phyloP scores from a whole-genome alignment of 2,888 invertebrate genomes.

The Julus scanicus region DNA sequence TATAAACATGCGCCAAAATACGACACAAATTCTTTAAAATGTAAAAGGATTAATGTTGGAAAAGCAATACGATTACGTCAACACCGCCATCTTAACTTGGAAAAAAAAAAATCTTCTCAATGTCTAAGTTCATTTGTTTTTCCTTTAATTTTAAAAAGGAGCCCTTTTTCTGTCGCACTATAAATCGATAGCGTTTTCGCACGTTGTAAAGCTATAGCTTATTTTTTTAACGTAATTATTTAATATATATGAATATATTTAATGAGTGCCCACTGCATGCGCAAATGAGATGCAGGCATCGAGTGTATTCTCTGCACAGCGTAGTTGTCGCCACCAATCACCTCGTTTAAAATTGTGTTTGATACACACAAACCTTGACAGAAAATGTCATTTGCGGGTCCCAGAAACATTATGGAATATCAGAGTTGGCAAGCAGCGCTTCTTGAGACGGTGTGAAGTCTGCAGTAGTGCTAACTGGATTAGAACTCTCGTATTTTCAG shows the following conservation, averaged over 20 bases:
- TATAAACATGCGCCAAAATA: neutral
- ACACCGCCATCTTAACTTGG: neutral
- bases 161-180: neutral
- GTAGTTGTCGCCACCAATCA: too few relatives aligned
- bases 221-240: constrained; percentile 28
- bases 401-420: neutral
- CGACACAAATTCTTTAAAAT: neutral
- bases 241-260: constrained; percentile 3
- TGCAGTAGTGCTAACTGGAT: neutral
- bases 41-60: neutral
- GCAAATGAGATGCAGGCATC: neutral
- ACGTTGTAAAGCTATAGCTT: constrained; percentile 22
- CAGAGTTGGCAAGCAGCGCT: too few relatives aligned
- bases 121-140: neutral
- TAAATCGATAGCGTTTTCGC: neutral
- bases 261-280: neutral
- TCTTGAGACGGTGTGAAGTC: too few relatives aligned
- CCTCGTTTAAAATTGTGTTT: too few relatives aligned
- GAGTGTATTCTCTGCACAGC: neutral
- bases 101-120: neutral
- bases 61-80: neutral
- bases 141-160: neutral
- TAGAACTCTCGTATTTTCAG: neutral
- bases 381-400: neutral
- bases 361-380: too few relatives aligned